A percentile compares a stretch with the other conserved stretches of the same genome.
phyloP scores from a whole-genome alignment of 2,797 vertebrate species.

The Lithobates pipiens region DNA sequence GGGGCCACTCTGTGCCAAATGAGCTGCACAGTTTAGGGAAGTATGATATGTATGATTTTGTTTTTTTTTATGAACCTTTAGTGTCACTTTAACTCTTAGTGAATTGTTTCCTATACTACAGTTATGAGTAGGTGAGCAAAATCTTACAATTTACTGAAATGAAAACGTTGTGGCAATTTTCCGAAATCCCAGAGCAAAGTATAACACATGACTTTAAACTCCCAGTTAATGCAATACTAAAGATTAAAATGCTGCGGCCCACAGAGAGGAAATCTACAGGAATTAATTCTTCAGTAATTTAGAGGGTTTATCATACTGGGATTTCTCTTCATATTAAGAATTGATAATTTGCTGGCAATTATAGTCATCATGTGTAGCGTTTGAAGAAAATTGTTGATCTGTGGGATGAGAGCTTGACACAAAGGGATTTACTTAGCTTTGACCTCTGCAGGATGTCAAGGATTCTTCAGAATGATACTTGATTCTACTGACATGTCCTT shows the following conservation, averaged over 20 bases:
- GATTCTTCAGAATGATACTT: conserved; percentile 17
- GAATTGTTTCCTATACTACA: background rate
- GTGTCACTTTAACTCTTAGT: no score
- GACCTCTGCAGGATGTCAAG: conserved; percentile 45
- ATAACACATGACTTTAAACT: conserved; percentile 39
- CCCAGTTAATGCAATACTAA: conserved; percentile 24
- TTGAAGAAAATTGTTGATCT: conserved; percentile 49
- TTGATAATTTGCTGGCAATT: conserved; percentile 52
- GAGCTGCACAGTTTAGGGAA: no score
- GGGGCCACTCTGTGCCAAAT: no score
- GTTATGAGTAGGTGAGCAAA: background rate
- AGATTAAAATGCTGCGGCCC: conserved; percentile 45
- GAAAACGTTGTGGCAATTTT: background rate
- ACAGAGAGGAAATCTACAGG: conserved; percentile 49
- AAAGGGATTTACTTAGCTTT: conserved; percentile 43
- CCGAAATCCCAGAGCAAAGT: conserved; percentile 26
- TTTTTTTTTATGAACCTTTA: no score
- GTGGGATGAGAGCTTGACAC: conserved; percentile 26
- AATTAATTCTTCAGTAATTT: conserved; percentile 53
- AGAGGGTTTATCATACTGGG: conserved; percentile 41
- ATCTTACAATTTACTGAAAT: conserved; percentile 11
- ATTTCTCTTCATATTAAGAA: conserved; percentile 51
- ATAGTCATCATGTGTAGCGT: conserved; percentile 33
- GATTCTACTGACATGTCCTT: conserved; percentile 30
- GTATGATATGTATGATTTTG: no score